Evolutionary conservation across 2,113 vertebrate genomes (phyloP), one percentile per base, ranked within the genome.

Genomic region (Lethenteron camtschaticum): DNA sequence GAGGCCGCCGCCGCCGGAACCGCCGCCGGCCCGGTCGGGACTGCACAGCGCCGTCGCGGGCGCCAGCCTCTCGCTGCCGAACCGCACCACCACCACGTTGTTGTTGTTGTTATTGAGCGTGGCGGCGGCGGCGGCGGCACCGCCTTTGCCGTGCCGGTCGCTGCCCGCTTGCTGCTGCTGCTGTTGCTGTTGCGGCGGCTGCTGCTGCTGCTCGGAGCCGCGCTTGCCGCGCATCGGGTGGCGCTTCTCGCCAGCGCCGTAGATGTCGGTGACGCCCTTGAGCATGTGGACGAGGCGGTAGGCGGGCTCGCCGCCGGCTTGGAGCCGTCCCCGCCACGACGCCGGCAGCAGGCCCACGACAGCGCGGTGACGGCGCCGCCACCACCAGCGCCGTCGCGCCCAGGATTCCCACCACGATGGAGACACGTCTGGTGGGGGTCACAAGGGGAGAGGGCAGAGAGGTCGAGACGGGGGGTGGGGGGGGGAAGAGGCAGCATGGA

Each of bases 251-350:
- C 60, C 85, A 84, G 75, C 86, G 90, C 78, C 96, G 91, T 0
- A 92, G 90, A 72, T 96, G 75, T 96, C 96, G 78, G 96, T 88
- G 68, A 96, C 90, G 14, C 94, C 94, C 75, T 99, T 99, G 59
- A 99, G 85, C 81, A 99, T 95, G 77, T 99, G 94, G 68, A 99
- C 90, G 75, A 99, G 96, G 76, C 96, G 96, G 76, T 96, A 96
- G 0, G 86, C 71, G 92, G 90, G 8, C 87, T 95, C 76, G 90
- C 92, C 78, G 85, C 86, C 70, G 86, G 82, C 76, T 96, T 99
- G 56, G 84, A 82, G 41, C 41, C 41, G 41, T 41, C 41, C 41
- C 41, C 41, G 73, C 87, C 86, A 79, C 95, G 96, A 73, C 90
- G 89, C 72, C 96, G 94, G 75, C 92, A 96, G 78, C 94, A 99